Evolutionary conservation across 2,888 invertebrate genomes (phyloP).

Genomic region (Chydorus sphaericus): DNA sequence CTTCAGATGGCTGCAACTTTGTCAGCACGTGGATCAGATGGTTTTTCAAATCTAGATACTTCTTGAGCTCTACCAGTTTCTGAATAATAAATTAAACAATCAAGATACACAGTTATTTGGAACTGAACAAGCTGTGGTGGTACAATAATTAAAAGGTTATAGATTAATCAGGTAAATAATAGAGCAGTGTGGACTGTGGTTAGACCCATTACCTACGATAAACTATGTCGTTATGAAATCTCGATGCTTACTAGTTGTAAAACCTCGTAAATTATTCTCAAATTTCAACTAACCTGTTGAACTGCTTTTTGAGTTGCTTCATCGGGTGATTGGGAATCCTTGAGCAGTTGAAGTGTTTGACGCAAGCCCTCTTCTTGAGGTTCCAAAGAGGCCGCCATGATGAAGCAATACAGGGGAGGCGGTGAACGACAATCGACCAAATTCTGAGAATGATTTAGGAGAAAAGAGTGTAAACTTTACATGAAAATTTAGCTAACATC

Average conservation of each 20-base stretch:
- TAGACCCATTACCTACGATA: not conserved
- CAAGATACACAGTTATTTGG: not conserved
- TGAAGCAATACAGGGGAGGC: too few relatives aligned
- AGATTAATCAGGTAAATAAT: not conserved
- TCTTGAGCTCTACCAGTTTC: conserved; percentile 97
- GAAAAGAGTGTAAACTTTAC: too few relatives aligned
- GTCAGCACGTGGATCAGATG: conserved; percentile 96
- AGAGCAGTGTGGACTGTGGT: not conserved
- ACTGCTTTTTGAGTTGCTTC: conserved; percentile 89
- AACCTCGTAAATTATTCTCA: not conserved
- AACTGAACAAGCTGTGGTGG: not conserved
- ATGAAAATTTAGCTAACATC: too few relatives aligned
- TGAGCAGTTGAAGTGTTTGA: conserved; percentile 91
- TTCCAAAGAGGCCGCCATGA: conserved; percentile 54
- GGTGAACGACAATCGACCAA: too few relatives aligned
- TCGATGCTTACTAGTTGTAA: too few relatives aligned
- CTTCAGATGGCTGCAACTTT: conserved; percentile 74
- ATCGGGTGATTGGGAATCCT: conserved; percentile 96
- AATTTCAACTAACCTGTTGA: conserved; percentile 56
- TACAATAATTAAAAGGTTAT: not conserved
- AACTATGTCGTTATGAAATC: not conserved
- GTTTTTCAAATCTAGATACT: conserved; percentile 96
- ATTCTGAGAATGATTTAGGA: too few relatives aligned
- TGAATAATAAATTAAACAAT: conserved; percentile 30
- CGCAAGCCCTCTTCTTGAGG: conserved; percentile 91